These are phyloP conservation scores for Apodemia duryi DNA, from an alignment of 2,888 invertebrate genomes.

Conservation along the genomic window DNA sequence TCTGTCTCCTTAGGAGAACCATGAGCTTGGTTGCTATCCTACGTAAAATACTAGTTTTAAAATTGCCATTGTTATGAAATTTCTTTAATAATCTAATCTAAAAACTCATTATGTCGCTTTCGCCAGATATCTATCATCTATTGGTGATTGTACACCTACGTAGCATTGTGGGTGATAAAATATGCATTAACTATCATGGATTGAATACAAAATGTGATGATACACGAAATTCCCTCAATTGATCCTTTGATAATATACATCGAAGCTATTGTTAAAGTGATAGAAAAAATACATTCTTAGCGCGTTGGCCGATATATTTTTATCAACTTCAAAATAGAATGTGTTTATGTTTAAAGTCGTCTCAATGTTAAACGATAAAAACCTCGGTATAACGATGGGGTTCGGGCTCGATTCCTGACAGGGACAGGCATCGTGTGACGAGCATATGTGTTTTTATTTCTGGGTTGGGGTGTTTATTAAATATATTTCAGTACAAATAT, in stretches of 20 bases:
- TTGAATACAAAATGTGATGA: constrained; percentile 17
- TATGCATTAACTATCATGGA: constrained; percentile 30
- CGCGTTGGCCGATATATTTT: background rate
- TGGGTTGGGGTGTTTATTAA: too few species aligned
- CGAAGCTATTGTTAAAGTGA: constrained; percentile 7
- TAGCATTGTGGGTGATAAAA: constrained; percentile 41
- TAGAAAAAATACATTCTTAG: background rate
- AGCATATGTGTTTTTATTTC: too few species aligned
- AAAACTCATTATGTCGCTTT: constrained; percentile 5
- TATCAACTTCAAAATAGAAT: background rate
- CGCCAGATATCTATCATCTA: constrained; percentile 32
- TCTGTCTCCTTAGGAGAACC: too few species aligned
- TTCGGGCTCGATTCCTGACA: too few species aligned
- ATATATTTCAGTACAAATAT: too few species aligned
- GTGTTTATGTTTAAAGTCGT: too few species aligned
- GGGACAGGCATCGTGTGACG: too few species aligned
- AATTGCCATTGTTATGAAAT: too few species aligned
- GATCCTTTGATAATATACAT: constrained; percentile 7
- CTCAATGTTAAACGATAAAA: too few species aligned
- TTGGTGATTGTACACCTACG: constrained; percentile 53
- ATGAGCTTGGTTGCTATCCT: too few species aligned
- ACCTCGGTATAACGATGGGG: too few species aligned
- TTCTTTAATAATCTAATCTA: constrained; percentile 2
- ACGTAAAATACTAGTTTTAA: too few species aligned
- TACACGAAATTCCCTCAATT: constrained; percentile 10